phyloP scores from a whole-genome alignment of 1,140 invertebrate species.

The Mercenaria mercenaria region DNA sequence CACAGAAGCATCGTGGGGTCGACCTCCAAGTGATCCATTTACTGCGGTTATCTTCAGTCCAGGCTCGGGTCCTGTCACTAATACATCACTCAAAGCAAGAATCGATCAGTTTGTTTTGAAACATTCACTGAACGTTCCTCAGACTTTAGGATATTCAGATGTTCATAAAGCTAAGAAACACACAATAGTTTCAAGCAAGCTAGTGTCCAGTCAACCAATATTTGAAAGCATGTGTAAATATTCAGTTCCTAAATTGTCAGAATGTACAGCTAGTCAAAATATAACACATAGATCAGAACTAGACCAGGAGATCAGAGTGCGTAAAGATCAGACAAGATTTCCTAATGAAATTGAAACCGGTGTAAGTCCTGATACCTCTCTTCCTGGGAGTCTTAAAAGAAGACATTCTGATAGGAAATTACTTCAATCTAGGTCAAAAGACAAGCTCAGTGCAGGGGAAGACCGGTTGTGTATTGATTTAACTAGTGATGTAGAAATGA shows the following conservation, averaged over 20 bases:
- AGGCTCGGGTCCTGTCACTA: conserved; percentile 89
- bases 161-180: neutral
- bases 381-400: neutral
- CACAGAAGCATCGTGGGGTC: conserved; percentile 90
- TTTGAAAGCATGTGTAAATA: neutral
- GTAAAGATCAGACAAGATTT: too few relatives aligned
- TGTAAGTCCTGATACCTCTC: too few relatives aligned
- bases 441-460: neutral
- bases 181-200: neutral
- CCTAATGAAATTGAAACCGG: too few relatives aligned
- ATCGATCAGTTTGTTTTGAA: conserved; percentile 92
- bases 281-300: too few relatives aligned
- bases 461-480: neutral
- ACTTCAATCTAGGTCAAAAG: neutral
- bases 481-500: neutral
- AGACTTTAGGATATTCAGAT: conserved; percentile 88
- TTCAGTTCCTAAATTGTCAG: neutral
- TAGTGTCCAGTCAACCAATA: neutral
- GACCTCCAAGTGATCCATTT: conserved; percentile 92
- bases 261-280: neutral
- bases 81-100: conserved; percentile 90
- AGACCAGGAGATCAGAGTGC: too few relatives aligned
- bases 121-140: conserved; percentile 89
- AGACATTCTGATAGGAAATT: neutral
- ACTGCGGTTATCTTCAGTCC: conserved; percentile 90